These are phyloP conservation scores for Stenotaenia linearis DNA, from an alignment of 2,888 invertebrate species.

Conservation along the genomic window DNA sequence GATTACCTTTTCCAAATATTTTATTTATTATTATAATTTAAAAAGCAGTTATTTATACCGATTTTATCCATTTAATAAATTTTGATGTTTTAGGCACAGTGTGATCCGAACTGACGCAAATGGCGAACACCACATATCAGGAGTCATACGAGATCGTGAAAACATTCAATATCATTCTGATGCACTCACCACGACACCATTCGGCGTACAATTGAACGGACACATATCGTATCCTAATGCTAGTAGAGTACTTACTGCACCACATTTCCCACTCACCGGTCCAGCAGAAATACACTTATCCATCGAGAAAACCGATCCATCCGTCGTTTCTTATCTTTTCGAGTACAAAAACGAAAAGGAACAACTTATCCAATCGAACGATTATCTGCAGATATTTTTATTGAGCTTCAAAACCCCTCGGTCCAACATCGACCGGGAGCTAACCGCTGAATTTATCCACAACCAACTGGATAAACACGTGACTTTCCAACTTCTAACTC, in stretches of 20 bases:
- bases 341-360: slow-evolving; percentile 41
- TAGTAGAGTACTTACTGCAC: slow-evolving; percentile 58
- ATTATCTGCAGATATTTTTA: not conserved
- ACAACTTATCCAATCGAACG: slow-evolving; percentile 34
- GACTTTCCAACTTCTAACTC: slow-evolving; percentile 41
- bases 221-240: slow-evolving; percentile 61
- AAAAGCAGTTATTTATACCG: too few species aligned
- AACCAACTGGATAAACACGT: slow-evolving; percentile 41
- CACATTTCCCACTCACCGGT: slow-evolving; percentile 70
- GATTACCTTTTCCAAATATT: too few species aligned
- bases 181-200: slow-evolving; percentile 38
- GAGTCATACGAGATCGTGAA: slow-evolving; percentile 22
- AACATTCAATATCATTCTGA: slow-evolving; percentile 1
- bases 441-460: slow-evolving; percentile 46
- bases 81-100: not conserved
- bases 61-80: too few species aligned
- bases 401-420: slow-evolving; percentile 64
- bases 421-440: slow-evolving; percentile 61
- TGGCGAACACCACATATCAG: not conserved
- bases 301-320: slow-evolving; percentile 68
- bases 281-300: slow-evolving; percentile 70
- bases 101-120: not conserved
- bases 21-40: too few species aligned
- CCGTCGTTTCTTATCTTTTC: slow-evolving; percentile 47
- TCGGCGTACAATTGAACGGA: slow-evolving; percentile 79